phyloP scores from a whole-genome alignment of 2,888 invertebrate species.

The Oasisia sp. region DNA sequence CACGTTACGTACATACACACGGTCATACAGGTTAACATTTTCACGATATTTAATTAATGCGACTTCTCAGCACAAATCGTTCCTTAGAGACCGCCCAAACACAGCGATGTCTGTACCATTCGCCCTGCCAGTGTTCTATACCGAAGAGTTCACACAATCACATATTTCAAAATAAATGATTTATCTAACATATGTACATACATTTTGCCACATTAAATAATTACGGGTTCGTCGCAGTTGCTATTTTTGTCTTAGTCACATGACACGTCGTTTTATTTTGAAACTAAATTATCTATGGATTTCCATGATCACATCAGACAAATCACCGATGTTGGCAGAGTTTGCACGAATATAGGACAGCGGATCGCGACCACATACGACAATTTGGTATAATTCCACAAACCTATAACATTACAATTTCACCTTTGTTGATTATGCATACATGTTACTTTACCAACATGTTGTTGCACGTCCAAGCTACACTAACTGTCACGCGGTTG shows the following conservation, averaged over 20 bases:
- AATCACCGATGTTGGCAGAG: background rate
- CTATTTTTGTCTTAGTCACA: background rate
- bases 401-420: too few species aligned
- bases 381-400: too few species aligned
- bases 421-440: background rate
- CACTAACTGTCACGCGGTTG: background rate
- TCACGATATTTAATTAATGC: background rate
- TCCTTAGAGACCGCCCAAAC: background rate
- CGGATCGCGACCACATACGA: too few species aligned
- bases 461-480: background rate
- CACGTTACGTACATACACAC: background rate
- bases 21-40: background rate
- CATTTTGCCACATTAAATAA: background rate
- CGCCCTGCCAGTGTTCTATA: background rate
- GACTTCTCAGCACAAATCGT: too few species aligned
- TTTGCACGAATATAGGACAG: background rate
- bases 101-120: background rate
- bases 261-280: background rate
- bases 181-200: constrained; percentile 12
- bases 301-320: background rate
- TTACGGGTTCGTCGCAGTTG: background rate
- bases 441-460: background rate
- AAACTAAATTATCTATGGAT: background rate
- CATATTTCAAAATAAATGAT: background rate
- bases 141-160: background rate